These are phyloP conservation scores for Spodoptera exigua DNA, from an alignment of 2,888 invertebrate species.

Conservation along the genomic window DNA sequence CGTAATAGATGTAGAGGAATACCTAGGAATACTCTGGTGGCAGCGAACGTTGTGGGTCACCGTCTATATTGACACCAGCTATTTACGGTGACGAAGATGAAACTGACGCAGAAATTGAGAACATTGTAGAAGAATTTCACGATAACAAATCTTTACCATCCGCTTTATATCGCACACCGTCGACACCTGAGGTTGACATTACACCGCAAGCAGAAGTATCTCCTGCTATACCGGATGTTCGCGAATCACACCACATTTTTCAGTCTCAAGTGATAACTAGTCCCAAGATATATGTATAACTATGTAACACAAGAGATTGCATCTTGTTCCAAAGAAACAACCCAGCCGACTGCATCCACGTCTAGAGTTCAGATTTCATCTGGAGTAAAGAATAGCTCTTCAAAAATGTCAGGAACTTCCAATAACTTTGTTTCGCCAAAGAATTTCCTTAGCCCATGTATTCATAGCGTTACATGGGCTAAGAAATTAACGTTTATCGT, in stretches of 20 bases:
- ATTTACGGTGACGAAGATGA: too few species aligned
- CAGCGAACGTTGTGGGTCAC: constrained; percentile 5
- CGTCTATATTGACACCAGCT: too few species aligned
- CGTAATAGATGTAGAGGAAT: constrained; percentile 5
- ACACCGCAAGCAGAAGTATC: constrained; percentile 2
- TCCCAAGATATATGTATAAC: too few species aligned
- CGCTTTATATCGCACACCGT: constrained; percentile 7
- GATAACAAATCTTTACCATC: constrained; percentile 9
- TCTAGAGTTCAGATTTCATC: constrained; percentile 13
- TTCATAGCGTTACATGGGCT: too few species aligned
- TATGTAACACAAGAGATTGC: constrained; percentile 10
- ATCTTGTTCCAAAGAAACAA: constrained; percentile 10
- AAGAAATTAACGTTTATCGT: too few species aligned
- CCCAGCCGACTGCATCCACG: constrained; percentile 14
- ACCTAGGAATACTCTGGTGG: background rate
- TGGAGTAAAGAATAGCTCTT: constrained; percentile 7
- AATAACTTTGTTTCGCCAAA: constrained; percentile 6
- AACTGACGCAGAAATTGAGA: constrained; percentile 14
- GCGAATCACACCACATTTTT: constrained; percentile 4
- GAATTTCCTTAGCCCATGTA: too few species aligned
- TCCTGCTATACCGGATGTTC: constrained; percentile 4
- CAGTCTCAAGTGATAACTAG: constrained; percentile 3
- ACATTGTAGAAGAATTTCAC: constrained; percentile 9
- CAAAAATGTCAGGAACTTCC: constrained; percentile 4
- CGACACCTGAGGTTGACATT: constrained; percentile 8